Evolutionary conservation across 2,113 vertebrate species (phyloP).

Genomic region (Cariama cristata): DNA sequence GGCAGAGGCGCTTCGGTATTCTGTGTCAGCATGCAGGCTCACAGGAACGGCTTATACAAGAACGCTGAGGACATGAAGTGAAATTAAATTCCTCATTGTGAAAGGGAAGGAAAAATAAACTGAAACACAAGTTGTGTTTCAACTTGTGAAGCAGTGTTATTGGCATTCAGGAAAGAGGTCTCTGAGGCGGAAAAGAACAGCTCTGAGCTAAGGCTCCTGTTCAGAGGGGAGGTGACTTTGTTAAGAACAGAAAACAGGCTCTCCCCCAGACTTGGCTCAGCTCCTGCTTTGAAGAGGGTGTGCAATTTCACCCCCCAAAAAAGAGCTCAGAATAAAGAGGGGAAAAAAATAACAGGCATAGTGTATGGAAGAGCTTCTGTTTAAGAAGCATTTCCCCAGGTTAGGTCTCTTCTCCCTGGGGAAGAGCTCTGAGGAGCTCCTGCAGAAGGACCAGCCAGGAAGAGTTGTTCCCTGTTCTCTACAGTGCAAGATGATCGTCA

Average conservation of each 20-base stretch:
- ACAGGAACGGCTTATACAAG: background rate
- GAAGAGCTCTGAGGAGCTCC: background rate
- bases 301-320: background rate
- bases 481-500: background rate
- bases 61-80: fast-evolving
- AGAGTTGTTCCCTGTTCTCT: background rate
- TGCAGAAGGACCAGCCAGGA: background rate
- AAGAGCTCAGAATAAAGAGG: background rate
- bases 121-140: background rate
- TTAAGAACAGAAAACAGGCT: background rate
- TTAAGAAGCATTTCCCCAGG: background rate
- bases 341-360: background rate
- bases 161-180: background rate
- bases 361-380: background rate
- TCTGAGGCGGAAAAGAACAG: background rate
- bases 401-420: background rate
- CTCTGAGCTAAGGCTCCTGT: background rate
- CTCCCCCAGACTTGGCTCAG: background rate
- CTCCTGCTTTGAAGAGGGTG: background rate
- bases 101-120: background rate
- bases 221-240: background rate
- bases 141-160: background rate
- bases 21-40: background rate
- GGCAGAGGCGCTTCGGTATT: background rate
- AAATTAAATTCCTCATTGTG: background rate